Base-by-base conservation (phyloP, 2,113 vertebrate genomes). In the Sander vitreus region DNA sequence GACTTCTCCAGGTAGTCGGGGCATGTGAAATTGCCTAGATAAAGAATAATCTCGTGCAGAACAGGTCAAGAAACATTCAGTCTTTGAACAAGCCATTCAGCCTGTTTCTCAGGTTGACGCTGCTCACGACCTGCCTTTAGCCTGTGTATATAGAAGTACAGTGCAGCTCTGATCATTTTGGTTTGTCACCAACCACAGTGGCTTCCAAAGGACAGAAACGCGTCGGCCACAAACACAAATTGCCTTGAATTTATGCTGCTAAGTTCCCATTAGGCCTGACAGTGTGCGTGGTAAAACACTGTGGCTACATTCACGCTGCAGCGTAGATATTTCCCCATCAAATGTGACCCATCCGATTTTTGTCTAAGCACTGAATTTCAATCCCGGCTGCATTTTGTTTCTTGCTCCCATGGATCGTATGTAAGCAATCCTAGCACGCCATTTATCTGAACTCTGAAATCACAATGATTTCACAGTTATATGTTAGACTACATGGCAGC, bases 271-370 rank as follows among this genome's bases (percentile, higher is more conserved):
- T 0, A 33, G 6, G 23, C 18, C 60, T 19, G 51, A 50, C 43
- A 27, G 69, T 48, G 43, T 51, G 30, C 23, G 9, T 23, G 30
- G 47, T 64, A 43, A 47, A 71, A 47, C n/a, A n/a, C 27, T 0
- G 36, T 23, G 27, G 65, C 54, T 64, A 23, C 39, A 9, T 27
- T 80, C 53, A 63, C 39, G 43, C 50, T 16, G 50, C 16, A 30
- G 50, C 27, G 70, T 12, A 16, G 21, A 19, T 25, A 9, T 14
- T 6, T 1, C 18, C 12, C 21, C 12, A 6, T 69, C 66, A 43
- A 21, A 23, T 43, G 47, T 62, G 73, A 75, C 59, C 18, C 7
- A 43, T 53, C 59, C 18, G 21, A 53, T 73, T 48, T 59, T 60
- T 47, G 36, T 45, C 15, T 8, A 6, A 60, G 43, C 4, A 2